Base-by-base conservation (phyloP, 1,140 invertebrate genomes). In the Achatina immaculata region DNA sequence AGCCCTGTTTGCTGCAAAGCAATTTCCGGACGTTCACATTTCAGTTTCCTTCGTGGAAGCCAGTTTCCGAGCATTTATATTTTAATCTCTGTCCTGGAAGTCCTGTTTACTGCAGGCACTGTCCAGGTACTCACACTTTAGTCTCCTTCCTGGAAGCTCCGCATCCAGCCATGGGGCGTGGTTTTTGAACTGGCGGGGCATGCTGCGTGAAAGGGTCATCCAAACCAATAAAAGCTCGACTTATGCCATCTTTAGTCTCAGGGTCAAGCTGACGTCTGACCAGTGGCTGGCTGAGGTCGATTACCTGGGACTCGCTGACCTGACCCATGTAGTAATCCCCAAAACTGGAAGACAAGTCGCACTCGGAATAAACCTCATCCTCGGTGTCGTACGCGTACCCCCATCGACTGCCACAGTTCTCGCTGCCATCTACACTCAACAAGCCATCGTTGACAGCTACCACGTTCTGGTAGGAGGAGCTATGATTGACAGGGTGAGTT, bases 271-370 rank as follows among this genome's bases (percentile, higher is more conserved):
- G 51, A 1, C 75, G 48, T 24, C 75, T 34, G 31, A 38, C 55
- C 51, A 77, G 75, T 2, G 75, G 75, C 34, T 62, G 34, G 24
- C 75, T 77, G 16, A 77, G 11, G 75, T 77, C 75, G n/a, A 77
- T 77, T 19, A 43, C 55, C 38, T 77, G 75, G 3, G 75, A 77
- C 4, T 65, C 55, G 24, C 51, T 77, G 31, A 55, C 36, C 6
- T 58, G 21, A 7, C 75, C 75, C 75, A 77, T 77, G 28, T 31
- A 77, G 42, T 77, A 77, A 77, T 77, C 75, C 43, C 75, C 75
- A 36, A 77, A 77, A 42, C 75, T 77, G 55, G 75, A 77, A 38
- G 75, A 77, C 16, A 21, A n/a, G 7, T 77, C 51, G 2, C 34
- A 4, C 48, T 65, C 75, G 1, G 75, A 77, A 3, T 9, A 1